Base-by-base conservation (phyloP, 2,888 invertebrate species). In the Doris montereyensis region DNA sequence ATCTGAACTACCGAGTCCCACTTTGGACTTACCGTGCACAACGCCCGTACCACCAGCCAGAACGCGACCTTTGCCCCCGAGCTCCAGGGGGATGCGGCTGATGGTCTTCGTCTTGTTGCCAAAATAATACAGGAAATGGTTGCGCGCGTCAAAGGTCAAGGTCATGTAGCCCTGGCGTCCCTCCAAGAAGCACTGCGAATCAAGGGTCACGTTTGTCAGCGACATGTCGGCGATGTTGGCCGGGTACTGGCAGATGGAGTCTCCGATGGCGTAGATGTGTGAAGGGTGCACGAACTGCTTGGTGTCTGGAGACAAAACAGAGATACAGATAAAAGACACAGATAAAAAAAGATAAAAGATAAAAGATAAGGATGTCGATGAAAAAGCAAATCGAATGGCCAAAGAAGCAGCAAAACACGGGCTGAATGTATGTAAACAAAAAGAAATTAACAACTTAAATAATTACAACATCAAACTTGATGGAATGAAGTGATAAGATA, bases 111-210 rank as follows among this genome's bases (percentile, higher is more conserved):
- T 89, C 34, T 83, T 84, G 82, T 89, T 89, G 65, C 87, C 88
- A 1, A 88, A 85, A 77, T 88, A 88, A 81, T 86, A 90, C 32
- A 90, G 78, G 60, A 84, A 81, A 77, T 88, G 85, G 8, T 86
- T 84, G 0, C 81, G 73, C 0, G 85, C 86, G 81, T 89, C 87
- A 71, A 81, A 87, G 10, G 87, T 85, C 57, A 89, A 81, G 0
- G 88, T 87, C 77, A 87, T 81, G 71, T 86, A 87, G 0, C 88
- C 88, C 60, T 85, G 83, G 28, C 85, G 83, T 13, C 85, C 95
- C 0, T 94, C 93, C 90, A 96, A 91, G 21, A 94, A 94, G 70
- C 94, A 89, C 77, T 89, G 89, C 3, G 86, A 86, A 60, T 88
- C 86, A 28, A 90, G 79, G 1, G 87, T 86, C 3, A 89, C 82